Base-by-base conservation (phyloP, 2,113 vertebrate species). In the Passerina amoena region DNA sequence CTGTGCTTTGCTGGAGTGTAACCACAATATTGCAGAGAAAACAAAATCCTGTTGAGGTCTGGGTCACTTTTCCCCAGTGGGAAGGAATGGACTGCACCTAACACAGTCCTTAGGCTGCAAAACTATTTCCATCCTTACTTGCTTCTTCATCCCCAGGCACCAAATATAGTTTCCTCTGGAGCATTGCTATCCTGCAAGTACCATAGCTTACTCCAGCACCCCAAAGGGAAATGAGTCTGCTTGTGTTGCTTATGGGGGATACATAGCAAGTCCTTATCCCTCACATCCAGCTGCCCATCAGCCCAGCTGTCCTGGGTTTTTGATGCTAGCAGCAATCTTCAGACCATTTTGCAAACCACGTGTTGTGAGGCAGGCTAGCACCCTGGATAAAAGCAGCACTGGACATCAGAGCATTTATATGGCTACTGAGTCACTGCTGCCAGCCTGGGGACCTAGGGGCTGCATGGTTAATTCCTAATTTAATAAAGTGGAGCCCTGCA, bases 351-450 rank as follows among this genome's bases (percentile, higher is more conserved):
- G 35, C 37, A 45, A 4, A 48, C 4, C 6, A 13, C 13, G 8
- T 8, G 0, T 11, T 12, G 40, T 17, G 16, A 86, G 45, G 33
- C 11, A 5, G 14, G 19, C 37, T 22, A 22, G 15, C 19, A 56
- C 1, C 24, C 3, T 22, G 53, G 25, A 23, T 77, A 28, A 84
- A 65, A 48, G 25, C n/a, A 73, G 3, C 37, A n/a, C 17, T 20
- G 48, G 37, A 17, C 9, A 38, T 30, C 44, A 54, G 66, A 59
- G 50, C 0, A 0, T 48, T 31, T 33, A 0, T 18, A 12, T 60
- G 53, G 21, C 19, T 86, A 2, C 11, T 42, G 42, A 78, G 42
- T 28, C 42, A 37, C 18, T 0, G 2, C n/a, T 87, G 24, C n/a
- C 64, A 66, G 31, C 10, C 9, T 6, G 45, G 12, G 17, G 17